Evolutionary conservation across 2,113 vertebrate species (phyloP).

Genomic region (Gymnocephalus cernua): DNA sequence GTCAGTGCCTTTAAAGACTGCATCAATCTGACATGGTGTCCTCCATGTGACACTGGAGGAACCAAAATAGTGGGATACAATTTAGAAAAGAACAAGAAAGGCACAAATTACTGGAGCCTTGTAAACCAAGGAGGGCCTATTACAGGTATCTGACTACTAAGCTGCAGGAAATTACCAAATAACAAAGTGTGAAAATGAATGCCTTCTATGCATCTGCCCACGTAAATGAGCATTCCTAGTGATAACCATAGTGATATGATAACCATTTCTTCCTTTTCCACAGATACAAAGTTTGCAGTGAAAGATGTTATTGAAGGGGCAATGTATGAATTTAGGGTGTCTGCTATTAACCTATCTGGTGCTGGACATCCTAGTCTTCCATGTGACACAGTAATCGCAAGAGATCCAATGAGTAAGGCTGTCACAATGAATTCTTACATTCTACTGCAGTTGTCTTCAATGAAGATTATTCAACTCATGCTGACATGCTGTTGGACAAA

Average conservation of each 20-base stretch:
- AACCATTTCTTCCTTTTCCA: neutral
- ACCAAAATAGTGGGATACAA: conserved; percentile 88
- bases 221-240: neutral
- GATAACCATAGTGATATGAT: neutral
- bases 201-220: neutral
- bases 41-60: conserved; percentile 84
- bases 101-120: conserved; percentile 87
- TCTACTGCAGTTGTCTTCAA: neutral
- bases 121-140: conserved; percentile 83
- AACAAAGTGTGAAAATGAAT: neutral
- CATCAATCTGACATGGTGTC: conserved; percentile 86
- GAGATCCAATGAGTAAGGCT: conserved; percentile 87
- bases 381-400: conserved; percentile 82
- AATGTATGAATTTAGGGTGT: conserved; percentile 91
- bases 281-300: conserved; percentile 87
- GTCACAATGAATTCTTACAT: neutral
- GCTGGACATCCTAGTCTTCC: conserved; percentile 87
- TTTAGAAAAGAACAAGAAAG: conserved; percentile 91
- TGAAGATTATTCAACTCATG: neutral
- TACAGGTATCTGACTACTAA: conserved; percentile 76
- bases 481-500: neutral
- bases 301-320: conserved; percentile 85
- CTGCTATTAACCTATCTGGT: conserved; percentile 89
- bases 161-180: neutral
- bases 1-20: conserved; percentile 84